Conservation (phyloP, 2,797 vertebrate species). For the Protonibea diacanthus region DNA sequence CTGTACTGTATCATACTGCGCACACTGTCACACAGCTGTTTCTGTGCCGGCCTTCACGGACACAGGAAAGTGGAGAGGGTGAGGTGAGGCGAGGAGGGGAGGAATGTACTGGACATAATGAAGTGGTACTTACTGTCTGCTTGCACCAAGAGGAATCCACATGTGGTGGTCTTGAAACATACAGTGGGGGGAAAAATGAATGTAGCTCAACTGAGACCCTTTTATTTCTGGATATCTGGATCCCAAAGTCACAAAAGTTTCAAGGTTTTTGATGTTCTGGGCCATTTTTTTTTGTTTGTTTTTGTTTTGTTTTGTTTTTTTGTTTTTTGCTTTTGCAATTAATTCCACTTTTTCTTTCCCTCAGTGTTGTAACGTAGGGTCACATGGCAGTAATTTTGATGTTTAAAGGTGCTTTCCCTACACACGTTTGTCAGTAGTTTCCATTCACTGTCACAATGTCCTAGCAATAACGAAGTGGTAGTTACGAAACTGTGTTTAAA, state of each 20-base stretch:
- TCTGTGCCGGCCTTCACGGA: slow-evolving; percentile 66
- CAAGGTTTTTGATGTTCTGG: slow-evolving; percentile 63
- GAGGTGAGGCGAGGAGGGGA: slow-evolving; percentile 42
- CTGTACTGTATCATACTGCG: slow-evolving; percentile 78
- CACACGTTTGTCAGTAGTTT: slow-evolving; percentile 89
- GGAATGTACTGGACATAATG: slow-evolving; percentile 83
- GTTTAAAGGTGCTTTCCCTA: slow-evolving; percentile 90
- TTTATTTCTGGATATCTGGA: slow-evolving; percentile 66
- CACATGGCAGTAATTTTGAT: slow-evolving; percentile 88
- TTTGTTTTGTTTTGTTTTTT: neutral
- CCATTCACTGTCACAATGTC: slow-evolving; percentile 91
- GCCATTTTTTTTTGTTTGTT: slow-evolving; percentile 20
- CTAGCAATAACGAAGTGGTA: slow-evolving; percentile 96
- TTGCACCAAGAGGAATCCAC: slow-evolving; percentile 76
- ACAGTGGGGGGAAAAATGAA: slow-evolving; percentile 80
- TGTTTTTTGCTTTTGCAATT: slow-evolving; percentile 27
- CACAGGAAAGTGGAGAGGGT: slow-evolving; percentile 61
- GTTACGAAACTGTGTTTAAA: slow-evolving; percentile 84
- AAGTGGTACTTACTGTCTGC: slow-evolving; percentile 77
- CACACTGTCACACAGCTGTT: slow-evolving; percentile 80
- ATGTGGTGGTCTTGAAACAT: slow-evolving; percentile 63
- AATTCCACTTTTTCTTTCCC: slow-evolving; percentile 63
- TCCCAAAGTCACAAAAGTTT: slow-evolving; percentile 64
- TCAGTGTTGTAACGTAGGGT: slow-evolving; percentile 85
- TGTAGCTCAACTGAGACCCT: slow-evolving; percentile 88